Evolutionary conservation across 2,888 invertebrate genomes (phyloP).

Genomic region (Abscondita cerata): DNA sequence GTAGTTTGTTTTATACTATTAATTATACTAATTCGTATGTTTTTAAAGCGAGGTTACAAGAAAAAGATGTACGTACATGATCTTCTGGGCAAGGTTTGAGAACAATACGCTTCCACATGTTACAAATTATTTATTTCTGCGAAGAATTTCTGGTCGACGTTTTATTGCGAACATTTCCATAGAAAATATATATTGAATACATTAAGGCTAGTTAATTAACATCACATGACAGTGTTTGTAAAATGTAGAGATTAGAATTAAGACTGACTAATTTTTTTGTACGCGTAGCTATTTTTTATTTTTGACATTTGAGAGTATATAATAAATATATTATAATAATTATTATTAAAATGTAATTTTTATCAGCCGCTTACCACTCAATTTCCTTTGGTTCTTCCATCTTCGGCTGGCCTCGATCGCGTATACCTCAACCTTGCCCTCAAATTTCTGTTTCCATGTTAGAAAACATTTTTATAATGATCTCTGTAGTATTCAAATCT

Average conservation of each 20-base stretch:
- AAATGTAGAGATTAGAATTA: slow-evolving; percentile 26
- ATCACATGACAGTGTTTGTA: slow-evolving; percentile 28
- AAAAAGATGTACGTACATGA: slow-evolving; percentile 78
- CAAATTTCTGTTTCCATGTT: no score
- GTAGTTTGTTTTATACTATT: slow-evolving; percentile 77
- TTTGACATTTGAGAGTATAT: slow-evolving; percentile 19
- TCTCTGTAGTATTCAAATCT: no score
- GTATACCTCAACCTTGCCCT: no score
- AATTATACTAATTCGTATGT: slow-evolving; percentile 68
- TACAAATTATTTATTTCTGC: slow-evolving; percentile 39
- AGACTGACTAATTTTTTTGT: slow-evolving; percentile 29
- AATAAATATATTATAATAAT: slow-evolving; percentile 18
- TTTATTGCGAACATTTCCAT: slow-evolving; percentile 12
- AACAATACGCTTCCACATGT: slow-evolving; percentile 25
- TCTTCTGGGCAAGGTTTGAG: slow-evolving; percentile 73
- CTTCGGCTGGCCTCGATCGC: no score
- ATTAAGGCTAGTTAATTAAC: slow-evolving; percentile 28
- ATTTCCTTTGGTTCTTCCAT: no score
- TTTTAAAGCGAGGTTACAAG: slow-evolving; percentile 75
- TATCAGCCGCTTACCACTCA: neutral
- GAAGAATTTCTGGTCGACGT: slow-evolving; percentile 40
- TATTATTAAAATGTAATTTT: slow-evolving; percentile 1
- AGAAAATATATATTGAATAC: slow-evolving; percentile 22
- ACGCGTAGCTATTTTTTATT: slow-evolving; percentile 16
- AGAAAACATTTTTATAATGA: no score